Evolutionary conservation across 2,113 vertebrate species (phyloP).

Genomic region (Chamaetylas fuelleborni): DNA sequence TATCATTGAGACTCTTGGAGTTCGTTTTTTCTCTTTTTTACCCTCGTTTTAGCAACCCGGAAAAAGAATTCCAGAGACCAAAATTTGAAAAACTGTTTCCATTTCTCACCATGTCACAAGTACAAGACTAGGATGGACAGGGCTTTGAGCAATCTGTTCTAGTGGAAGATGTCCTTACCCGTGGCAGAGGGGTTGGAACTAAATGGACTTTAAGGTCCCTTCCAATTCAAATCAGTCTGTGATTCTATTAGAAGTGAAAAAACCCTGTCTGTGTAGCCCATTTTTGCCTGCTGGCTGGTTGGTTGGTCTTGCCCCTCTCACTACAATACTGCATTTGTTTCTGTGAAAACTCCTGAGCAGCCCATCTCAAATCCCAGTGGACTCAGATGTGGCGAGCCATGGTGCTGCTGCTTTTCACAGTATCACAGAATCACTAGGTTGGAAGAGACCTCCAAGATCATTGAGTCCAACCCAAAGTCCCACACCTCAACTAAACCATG

Average conservation of each 20-base stretch:
- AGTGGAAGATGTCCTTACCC: background rate
- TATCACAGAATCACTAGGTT: too few relatives aligned
- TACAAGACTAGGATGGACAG: background rate
- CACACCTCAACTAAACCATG: too few relatives aligned
- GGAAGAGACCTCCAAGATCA: too few relatives aligned
- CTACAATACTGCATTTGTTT: background rate
- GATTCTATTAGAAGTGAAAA: background rate
- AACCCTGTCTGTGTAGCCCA: fast-evolving
- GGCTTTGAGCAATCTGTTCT: background rate
- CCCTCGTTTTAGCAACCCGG: background rate
- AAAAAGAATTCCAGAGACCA: background rate
- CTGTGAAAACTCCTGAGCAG: background rate
- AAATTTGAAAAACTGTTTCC: background rate
- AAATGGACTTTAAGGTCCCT: background rate
- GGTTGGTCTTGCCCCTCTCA: background rate
- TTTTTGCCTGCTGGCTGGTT: background rate
- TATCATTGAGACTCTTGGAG: constrained; percentile 5
- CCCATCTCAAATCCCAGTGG: background rate
- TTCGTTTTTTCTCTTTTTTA: background rate
- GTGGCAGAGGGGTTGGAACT: background rate
- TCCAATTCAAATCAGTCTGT: background rate
- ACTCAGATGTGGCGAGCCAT: background rate
- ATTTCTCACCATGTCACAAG: background rate
- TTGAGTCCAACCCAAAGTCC: too few relatives aligned
- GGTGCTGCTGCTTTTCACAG: background rate